These are phyloP conservation scores for Drosophila subsilvestris DNA, from an alignment of 2,888 invertebrate species.

Conservation along the genomic window DNA sequence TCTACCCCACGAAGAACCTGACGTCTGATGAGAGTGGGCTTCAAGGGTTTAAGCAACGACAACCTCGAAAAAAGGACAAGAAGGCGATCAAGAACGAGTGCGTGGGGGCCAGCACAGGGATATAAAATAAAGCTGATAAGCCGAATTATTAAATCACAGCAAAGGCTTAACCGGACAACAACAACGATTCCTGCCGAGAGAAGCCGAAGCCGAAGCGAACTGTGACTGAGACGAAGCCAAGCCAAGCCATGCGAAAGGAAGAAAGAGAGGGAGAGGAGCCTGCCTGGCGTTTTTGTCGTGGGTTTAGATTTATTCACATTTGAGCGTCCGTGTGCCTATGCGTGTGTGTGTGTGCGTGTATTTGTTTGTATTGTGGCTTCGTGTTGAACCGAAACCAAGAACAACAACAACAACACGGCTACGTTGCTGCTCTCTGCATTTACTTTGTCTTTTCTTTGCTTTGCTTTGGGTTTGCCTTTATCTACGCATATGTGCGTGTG, in stretches of 20 bases:
- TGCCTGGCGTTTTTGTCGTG: background rate
- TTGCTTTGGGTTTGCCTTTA: slow-evolving; percentile 13
- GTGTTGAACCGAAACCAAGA: background rate
- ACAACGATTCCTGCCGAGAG: slow-evolving; percentile 5
- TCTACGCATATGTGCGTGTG: background rate
- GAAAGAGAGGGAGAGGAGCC: background rate
- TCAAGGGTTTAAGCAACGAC: slow-evolving; percentile 9
- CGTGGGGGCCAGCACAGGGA: slow-evolving; percentile 3
- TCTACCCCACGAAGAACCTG: background rate
- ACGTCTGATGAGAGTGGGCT: background rate
- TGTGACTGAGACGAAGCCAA: background rate
- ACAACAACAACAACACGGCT: background rate
- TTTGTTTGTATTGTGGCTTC: slow-evolving; percentile 34
- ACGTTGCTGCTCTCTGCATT: slow-evolving; percentile 6
- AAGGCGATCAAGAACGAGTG: slow-evolving; percentile 26
- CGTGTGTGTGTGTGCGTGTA: slow-evolving; percentile 43
- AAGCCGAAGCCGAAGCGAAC: background rate
- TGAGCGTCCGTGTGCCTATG: slow-evolving; percentile 12
- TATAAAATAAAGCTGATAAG: slow-evolving; percentile 52
- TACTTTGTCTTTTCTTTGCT: slow-evolving; percentile 19
- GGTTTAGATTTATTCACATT: slow-evolving; percentile 12
- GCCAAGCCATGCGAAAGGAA: background rate
- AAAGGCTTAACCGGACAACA: slow-evolving; percentile 42
- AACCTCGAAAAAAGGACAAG: slow-evolving; percentile 13
- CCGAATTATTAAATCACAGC: slow-evolving; percentile 64